These are phyloP conservation scores for Ellobius talpinus DNA, from an alignment of 2,113 vertebrate species.

Conservation along the genomic window DNA sequence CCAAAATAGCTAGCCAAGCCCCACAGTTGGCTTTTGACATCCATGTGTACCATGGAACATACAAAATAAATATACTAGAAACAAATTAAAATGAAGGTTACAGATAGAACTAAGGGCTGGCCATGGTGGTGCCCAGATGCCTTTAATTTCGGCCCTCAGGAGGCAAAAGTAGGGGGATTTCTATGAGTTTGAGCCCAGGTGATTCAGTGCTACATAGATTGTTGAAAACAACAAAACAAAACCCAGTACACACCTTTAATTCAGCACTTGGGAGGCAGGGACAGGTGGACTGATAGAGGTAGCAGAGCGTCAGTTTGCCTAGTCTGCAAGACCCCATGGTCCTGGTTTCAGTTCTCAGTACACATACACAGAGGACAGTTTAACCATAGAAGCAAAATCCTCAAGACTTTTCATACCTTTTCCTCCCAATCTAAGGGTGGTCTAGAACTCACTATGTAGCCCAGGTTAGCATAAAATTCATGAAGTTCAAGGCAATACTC, in stretches of 20 bases:
- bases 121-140: background rate
- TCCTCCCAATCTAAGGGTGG: background rate
- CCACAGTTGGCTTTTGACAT: background rate
- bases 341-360: background rate
- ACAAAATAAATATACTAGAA: background rate
- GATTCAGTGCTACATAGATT: background rate
- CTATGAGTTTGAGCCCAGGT: background rate
- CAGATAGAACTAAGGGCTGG: background rate
- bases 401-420: background rate
- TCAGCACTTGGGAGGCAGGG: too few species aligned
- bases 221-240: background rate
- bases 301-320: background rate
- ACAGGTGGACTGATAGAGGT: too few species aligned
- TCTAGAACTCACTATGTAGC: background rate
- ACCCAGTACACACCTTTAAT: too few species aligned
- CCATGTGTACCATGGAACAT: background rate
- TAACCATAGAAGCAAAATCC: slow-evolving; percentile 26
- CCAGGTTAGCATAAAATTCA: background rate
- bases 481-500: background rate
- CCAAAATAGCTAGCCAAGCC: too few species aligned
- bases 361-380: background rate
- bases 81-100: background rate
- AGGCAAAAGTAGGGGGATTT: too few species aligned
- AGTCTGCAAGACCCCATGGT: background rate
- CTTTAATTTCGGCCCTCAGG: too few species aligned